These are phyloP conservation scores for Myiothlypis coronata DNA, from an alignment of 2,797 vertebrate genomes.

Conservation along the genomic window DNA sequence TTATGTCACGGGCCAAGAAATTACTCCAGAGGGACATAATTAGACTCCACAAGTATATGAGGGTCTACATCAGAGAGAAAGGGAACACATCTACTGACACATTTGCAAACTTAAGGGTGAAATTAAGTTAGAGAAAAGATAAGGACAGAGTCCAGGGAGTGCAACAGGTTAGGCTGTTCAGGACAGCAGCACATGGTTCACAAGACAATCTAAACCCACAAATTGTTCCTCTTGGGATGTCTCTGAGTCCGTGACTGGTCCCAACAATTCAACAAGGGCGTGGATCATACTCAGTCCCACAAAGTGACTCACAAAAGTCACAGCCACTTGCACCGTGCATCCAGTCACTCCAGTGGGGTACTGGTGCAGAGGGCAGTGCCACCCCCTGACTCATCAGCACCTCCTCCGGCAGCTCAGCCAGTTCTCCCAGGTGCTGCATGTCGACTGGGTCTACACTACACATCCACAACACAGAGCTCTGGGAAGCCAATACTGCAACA, in stretches of 20 bases:
- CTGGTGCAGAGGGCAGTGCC: constrained; percentile 41
- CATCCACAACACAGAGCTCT: neutral
- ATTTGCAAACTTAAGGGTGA: neutral
- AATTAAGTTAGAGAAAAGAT: neutral
- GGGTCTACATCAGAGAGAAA: neutral
- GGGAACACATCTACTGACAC: neutral
- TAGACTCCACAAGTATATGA: neutral
- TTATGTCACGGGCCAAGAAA: neutral
- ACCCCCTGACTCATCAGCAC: constrained; percentile 32
- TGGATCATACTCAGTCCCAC: neutral
- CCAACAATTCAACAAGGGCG: neutral
- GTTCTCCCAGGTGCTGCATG: neutral
- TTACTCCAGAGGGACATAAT: rapidly evolving
- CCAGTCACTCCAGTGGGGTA: neutral
- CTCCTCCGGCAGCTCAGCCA: neutral
- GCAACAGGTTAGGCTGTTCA: neutral
- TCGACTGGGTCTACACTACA: neutral
- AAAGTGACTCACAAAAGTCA: constrained; percentile 25
- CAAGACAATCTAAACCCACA: neutral
- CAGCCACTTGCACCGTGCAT: neutral
- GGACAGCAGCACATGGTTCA: neutral
- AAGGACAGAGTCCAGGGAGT: neutral
- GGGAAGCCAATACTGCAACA: neutral
- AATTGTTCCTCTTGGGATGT: neutral
- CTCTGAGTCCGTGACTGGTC: neutral